Percentiles rank a stretch among this genome's conserved stretches.
These are phyloP conservation scores for Diprion similis DNA, from an alignment of 1,140 invertebrate genomes.

Conservation along the genomic window DNA sequence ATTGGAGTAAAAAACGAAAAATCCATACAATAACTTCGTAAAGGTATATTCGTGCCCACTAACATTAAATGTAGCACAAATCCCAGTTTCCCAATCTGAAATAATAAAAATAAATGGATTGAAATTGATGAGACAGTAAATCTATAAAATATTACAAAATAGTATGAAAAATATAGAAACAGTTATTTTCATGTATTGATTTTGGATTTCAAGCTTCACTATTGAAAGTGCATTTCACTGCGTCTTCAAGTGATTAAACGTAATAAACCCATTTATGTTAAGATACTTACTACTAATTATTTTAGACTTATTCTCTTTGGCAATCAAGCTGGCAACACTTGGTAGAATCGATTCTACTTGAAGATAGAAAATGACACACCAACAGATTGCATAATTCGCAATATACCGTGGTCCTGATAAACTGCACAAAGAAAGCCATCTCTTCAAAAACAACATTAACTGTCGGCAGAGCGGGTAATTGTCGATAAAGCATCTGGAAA, in stretches of 20 bases:
- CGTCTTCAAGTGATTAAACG: background rate
- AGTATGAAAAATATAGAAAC: background rate
- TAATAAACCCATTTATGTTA: constrained; percentile 9
- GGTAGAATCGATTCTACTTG: constrained; percentile 39
- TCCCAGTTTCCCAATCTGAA: constrained; percentile 24
- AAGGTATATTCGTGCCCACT: constrained; percentile 28
- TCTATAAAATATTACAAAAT: constrained; percentile 25
- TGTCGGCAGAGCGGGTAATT: constrained; percentile 47
- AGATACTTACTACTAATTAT: constrained; percentile 31
- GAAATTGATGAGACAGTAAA: constrained; percentile 16
- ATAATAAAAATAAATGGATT: constrained; percentile 8
- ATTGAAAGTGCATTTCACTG: too few species aligned
- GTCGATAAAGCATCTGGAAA: constrained; percentile 50
- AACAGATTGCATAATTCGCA: constrained; percentile 36
- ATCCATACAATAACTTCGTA: constrained; percentile 55
- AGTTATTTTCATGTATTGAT: too few species aligned
- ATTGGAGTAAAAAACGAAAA: constrained; percentile 59
- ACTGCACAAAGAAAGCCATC: constrained; percentile 54
- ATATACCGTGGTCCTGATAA: constrained; percentile 30
- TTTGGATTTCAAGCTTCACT: too few species aligned
- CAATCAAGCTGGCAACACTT: constrained; percentile 36
- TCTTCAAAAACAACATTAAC: constrained; percentile 58
- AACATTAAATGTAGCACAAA: background rate
- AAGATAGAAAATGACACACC: constrained; percentile 48
- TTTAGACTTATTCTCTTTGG: constrained; percentile 22